Conservation (phyloP, 2,888 invertebrate species). For the Cyrtodaria siliqua region DNA sequence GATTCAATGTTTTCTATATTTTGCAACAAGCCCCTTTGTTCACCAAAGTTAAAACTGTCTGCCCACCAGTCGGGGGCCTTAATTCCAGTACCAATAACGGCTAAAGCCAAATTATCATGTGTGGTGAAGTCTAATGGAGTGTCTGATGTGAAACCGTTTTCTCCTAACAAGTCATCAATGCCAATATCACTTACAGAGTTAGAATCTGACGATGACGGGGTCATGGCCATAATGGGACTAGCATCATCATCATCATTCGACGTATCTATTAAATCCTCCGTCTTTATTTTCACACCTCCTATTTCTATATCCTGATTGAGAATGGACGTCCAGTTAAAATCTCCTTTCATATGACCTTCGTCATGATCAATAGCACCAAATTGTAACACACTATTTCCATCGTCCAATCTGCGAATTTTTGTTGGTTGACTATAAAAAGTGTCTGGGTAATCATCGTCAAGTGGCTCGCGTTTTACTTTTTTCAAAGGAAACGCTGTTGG, state of each 20-base stretch:
- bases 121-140: constrained; percentile 82
- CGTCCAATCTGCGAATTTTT: constrained; percentile 52
- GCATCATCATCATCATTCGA: constrained; percentile 71
- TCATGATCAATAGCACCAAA: constrained; percentile 67
- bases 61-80: constrained; percentile 85
- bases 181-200: constrained; percentile 80
- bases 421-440: constrained; percentile 26
- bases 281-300: constrained; percentile 82
- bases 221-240: constrained; percentile 79
- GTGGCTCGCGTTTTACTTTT: constrained; percentile 73
- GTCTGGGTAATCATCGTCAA: constrained; percentile 68
- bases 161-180: constrained; percentile 82
- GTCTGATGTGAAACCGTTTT: constrained; percentile 68
- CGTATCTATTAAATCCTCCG: constrained; percentile 80
- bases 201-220: constrained; percentile 82
- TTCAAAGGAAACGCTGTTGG: constrained; percentile 67
- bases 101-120: constrained; percentile 73
- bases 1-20: constrained; percentile 61
- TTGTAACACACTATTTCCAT: constrained; percentile 62
- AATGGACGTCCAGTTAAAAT: constrained; percentile 84
- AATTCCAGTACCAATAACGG: constrained; percentile 84
- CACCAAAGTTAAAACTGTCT: constrained; percentile 71
- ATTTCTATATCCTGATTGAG: constrained; percentile 84
- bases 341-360: constrained; percentile 73
- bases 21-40: constrained; percentile 57